These are phyloP conservation scores for Microctenopoma lineatum DNA, from an alignment of 2,797 vertebrate species.

Conservation along the genomic window DNA sequence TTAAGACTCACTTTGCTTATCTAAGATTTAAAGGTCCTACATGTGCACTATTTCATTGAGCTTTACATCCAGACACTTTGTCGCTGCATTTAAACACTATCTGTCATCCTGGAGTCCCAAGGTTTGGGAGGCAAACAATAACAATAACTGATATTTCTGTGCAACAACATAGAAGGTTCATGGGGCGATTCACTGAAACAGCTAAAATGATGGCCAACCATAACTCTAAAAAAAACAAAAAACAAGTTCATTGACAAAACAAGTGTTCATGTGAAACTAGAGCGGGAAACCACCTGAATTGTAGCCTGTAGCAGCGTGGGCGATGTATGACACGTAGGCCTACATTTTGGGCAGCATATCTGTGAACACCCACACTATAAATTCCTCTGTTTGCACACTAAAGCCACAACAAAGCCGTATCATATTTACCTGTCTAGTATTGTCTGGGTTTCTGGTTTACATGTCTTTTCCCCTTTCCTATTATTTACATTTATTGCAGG, in stretches of 20 bases:
- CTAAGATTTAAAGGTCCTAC: background rate
- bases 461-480: background rate
- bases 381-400: constrained; percentile 52
- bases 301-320: constrained; percentile 55
- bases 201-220: background rate
- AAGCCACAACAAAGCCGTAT: constrained; percentile 73
- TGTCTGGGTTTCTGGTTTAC: constrained; percentile 33
- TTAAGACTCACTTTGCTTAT: background rate
- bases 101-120: background rate
- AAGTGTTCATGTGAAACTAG: constrained; percentile 71
- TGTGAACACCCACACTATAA: constrained; percentile 73
- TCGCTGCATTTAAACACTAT: background rate
- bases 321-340: constrained; percentile 44
- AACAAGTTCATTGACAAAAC: constrained; percentile 70
- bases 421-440: constrained; percentile 50
- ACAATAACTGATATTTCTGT: background rate
- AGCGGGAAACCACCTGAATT: constrained; percentile 75
- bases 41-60: background rate
- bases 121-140: background rate
- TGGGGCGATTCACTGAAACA: background rate
- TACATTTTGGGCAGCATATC: constrained; percentile 64
- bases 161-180: background rate
- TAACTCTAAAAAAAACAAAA: background rate
- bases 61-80: background rate
- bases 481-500: constrained; percentile 12